Base-by-base conservation (phyloP, 2,113 vertebrate genomes). In the Saguinus midas region DNA sequence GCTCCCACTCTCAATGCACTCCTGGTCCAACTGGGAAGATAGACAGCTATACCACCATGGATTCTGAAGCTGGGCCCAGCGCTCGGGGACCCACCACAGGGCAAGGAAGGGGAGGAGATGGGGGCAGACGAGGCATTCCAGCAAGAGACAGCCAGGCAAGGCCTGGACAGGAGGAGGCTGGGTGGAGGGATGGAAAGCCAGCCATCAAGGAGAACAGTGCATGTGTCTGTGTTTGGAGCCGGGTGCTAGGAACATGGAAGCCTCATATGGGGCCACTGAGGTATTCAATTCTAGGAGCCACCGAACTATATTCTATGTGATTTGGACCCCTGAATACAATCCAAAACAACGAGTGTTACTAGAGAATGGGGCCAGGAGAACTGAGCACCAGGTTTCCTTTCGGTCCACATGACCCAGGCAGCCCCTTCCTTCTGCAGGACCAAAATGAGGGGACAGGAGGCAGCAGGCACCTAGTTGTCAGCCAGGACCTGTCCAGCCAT, bases 401-500 rank as follows among this genome's bases (percentile, higher is more conserved):
- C 6, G 96, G 97, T 95, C 96, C 94, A 94, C 84, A 91, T 97
- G 97, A 97, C 87, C 93, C 78, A 29, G 94, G 96, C 87, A 86
- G 98, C 95, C 96, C 97, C 97, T 96, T 96, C 95, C 93, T 81
- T 37, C 86, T 52, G 66, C 45, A 57, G 86, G 95, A 50, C 93
- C 97, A 91, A 97, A 97, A 96, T 82, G 97, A 97, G 97, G 95
- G 93, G 93, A 96, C 96, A 97, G 96, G 96, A 98, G 97, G 85
- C 32, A 20, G 20, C 18, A 21, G 37, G 7, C 21, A n/a, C 14
- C 40, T 78, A 32, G 68, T 43, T 14, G 96, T 96, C 96, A 98
- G 93, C 90, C 94, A 95, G 96, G 96, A 97, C 98, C 97, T 97
- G 98, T 96, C 97, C 97, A 97, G 96, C 76, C 96, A 97, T 64